Evolutionary conservation across 2,888 invertebrate species (phyloP).

Genomic region (Melangyna quadrimaculata): DNA sequence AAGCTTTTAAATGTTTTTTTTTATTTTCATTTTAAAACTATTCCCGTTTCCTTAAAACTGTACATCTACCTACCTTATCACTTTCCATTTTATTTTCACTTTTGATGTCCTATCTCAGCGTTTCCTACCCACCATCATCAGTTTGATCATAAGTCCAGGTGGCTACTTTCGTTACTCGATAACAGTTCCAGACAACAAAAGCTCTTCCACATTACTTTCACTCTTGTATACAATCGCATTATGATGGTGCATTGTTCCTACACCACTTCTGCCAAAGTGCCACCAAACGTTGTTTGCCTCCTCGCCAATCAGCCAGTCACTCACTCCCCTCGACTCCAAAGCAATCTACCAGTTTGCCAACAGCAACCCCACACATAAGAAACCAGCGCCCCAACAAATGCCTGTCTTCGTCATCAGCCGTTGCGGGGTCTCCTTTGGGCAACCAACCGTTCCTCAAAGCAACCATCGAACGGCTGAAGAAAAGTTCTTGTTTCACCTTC

Average conservation of each 20-base stretch:
- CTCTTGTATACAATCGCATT: conserved; percentile 7
- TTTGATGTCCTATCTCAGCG: not conserved
- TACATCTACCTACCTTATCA: not conserved
- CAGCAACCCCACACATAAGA: conserved; percentile 46
- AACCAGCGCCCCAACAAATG: conserved; percentile 43
- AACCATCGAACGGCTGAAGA: conserved; percentile 1
- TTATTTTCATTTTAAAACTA: not conserved
- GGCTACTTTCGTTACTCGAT: conserved; percentile 43
- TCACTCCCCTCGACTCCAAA: conserved; percentile 6
- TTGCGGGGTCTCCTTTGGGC: conserved; percentile 35
- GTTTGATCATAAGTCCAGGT: conserved; percentile 11
- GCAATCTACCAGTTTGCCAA: not conserved
- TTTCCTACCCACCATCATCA: not conserved
- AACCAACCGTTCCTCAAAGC: not conserved
- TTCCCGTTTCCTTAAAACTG: not conserved
- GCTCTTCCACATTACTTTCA: conserved; percentile 45
- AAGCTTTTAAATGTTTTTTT: not conserved
- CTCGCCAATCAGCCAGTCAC: conserved; percentile 49
- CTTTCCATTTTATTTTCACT: conserved; percentile 36
- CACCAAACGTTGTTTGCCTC: conserved; percentile 23
- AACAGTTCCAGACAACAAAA: conserved; percentile 44
- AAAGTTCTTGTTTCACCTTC: conserved; percentile 34
- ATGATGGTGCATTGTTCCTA: conserved; percentile 47
- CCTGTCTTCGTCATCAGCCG: conserved; percentile 47
- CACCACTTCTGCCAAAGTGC: conserved; percentile 38